Evolutionary conservation across 1,140 invertebrate species (phyloP).

Genomic region (Neodiprion virginianus): DNA sequence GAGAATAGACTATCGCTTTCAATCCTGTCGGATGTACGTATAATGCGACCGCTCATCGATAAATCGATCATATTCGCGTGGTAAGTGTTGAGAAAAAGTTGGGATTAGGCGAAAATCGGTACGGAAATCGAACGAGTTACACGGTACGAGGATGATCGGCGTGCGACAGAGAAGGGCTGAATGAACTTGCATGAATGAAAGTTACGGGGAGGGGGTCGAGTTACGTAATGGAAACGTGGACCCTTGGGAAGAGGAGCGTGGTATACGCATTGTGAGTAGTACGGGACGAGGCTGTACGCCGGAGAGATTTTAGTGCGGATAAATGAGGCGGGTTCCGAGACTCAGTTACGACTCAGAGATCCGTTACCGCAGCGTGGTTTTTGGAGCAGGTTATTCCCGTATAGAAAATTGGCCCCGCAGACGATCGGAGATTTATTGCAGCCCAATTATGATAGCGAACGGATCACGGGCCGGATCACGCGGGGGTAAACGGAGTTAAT

Average conservation of each 20-base stretch:
- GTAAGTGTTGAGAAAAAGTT: too few species aligned
- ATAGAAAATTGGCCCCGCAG: background rate
- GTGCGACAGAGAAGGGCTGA: too few species aligned
- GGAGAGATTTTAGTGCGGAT: background rate
- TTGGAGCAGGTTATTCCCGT: background rate
- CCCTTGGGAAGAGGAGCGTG: background rate
- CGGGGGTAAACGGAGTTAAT: slow-evolving; percentile 36
- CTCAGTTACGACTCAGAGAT: background rate
- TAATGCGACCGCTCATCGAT: too few species aligned
- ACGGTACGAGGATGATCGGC: too few species aligned
- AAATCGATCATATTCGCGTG: too few species aligned
- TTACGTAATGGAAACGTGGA: background rate
- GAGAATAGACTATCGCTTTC: too few species aligned
- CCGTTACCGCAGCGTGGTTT: background rate
- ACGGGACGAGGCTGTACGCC: background rate
- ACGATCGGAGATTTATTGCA: slow-evolving; percentile 16
- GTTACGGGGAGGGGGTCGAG: background rate
- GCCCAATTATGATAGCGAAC: slow-evolving; percentile 35
- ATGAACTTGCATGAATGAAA: background rate
- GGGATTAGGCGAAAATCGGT: too few species aligned
- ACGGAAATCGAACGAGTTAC: too few species aligned
- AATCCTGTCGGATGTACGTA: too few species aligned
- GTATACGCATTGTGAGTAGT: background rate
- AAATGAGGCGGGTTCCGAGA: background rate
- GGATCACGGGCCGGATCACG: slow-evolving; percentile 26